Evolutionary conservation across 2,888 invertebrate species (phyloP).

Genomic region (Drosophila meridiana): DNA sequence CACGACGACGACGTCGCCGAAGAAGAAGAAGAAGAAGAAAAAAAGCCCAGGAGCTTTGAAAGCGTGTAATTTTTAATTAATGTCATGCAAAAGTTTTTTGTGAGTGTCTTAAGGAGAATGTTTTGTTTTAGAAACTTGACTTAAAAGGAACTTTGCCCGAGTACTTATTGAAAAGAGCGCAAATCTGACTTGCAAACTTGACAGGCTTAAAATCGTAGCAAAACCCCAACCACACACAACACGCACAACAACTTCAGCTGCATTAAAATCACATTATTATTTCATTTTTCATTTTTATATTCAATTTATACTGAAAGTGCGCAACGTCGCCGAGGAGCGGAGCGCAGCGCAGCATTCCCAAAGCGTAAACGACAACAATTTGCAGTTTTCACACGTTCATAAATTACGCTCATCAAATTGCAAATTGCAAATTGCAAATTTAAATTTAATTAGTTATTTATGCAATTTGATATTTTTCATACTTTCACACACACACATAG

Average conservation of each 20-base stretch:
- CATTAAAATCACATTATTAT: conserved; percentile 8
- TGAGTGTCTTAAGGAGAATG: conserved; percentile 43
- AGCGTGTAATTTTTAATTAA: conserved; percentile 63
- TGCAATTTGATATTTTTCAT: conserved; percentile 64
- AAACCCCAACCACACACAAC: background rate
- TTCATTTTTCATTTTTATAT: background rate
- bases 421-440: conserved; percentile 69
- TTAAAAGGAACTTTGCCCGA: conserved; percentile 32
- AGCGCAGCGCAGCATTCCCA: conserved; percentile 9
- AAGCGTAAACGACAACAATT: conserved; percentile 44
- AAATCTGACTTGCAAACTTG: conserved; percentile 32
- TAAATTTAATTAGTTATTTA: conserved; percentile 77
- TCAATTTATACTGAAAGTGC: conserved; percentile 9
- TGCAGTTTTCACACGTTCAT: conserved; percentile 68
- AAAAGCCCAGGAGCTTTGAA: conserved; percentile 29
- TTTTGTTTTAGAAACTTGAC: conserved; percentile 51
- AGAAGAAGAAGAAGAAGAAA: background rate
- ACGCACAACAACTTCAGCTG: background rate
- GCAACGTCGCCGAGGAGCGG: conserved; percentile 8
- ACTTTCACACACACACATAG: conserved; percentile 16
- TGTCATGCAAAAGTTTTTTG: conserved; percentile 55
- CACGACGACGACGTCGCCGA: too few species aligned
- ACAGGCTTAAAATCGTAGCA: conserved; percentile 22
- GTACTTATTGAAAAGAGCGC: conserved; percentile 46
- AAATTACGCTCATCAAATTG: conserved; percentile 76